Evolutionary conservation across 2,113 vertebrate genomes (phyloP), one percentile per base, ranked within the genome.

Genomic region (Pteruthius melanotis): DNA sequence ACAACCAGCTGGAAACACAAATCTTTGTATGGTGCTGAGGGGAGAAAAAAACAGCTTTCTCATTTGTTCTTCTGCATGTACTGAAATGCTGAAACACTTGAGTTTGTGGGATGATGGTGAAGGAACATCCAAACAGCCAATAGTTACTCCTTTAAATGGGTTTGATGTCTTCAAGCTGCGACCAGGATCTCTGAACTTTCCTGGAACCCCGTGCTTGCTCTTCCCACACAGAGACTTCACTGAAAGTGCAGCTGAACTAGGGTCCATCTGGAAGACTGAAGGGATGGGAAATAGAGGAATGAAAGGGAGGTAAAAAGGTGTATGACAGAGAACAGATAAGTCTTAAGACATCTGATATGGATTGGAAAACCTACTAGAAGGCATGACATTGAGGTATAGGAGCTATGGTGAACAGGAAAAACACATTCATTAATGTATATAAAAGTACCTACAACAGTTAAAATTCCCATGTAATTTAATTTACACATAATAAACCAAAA

Each of bases 151-250:
- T 50, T 6, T 19, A 33, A 68, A 60, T n/a, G 11, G 13, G 4
- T 64, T 26, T 42, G 26, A 69, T 2, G 22, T 80, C 10, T 7
- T 60, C 30, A 52, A 60, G 14, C 3, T 30, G 23, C 31, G 23
- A 72, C 20, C 31, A 49, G 56, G 42, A 33, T 35, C 39, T 19
- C 27, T 39, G 47, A 75, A 54, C 17, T 70, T 49, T 42, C 16
- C 21, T 21, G 52, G 63, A 49, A 71, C 49, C 3, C 15, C 0
- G 0, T 2, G 0, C 11, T 60, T 4, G 2, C 33, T 50, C 15
- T 63, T 88, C 13, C 37, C 5, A 42, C 8, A 12, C 5, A 4
- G 22, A 50, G 26, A 45, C 26, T 74, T 78, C 23, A 20, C 21
- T 78, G 35, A 69, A 27, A 61, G 9, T 0, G 1, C 37, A 47